Evolutionary conservation across 2,797 vertebrate genomes (phyloP), one percentile per base, ranked within the genome.

Genomic region (Gambusia yucatana): DNA sequence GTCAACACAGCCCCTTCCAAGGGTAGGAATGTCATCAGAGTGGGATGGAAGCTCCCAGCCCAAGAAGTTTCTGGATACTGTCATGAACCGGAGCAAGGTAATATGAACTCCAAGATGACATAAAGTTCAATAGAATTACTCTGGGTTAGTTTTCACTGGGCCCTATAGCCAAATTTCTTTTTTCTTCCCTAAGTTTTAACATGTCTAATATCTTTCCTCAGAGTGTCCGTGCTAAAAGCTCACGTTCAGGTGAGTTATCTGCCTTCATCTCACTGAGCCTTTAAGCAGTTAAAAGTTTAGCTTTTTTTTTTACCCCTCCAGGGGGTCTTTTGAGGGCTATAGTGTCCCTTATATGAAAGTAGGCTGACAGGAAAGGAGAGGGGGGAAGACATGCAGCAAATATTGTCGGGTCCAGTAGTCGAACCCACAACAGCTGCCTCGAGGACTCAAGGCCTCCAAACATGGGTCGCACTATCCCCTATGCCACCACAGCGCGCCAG

Each of bases 31-130:
- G 2, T 96, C 95, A 0, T 94, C 90, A 0, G 95, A 96, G 85
- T 95, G 95, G 95, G 88, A 92, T 1, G 94, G 94, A 57, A 90
- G 78, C 44, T 72, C 91, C 55, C 94, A 95, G 72, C 75, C 93
- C 14, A 95, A 81, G 70, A 88, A 25, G 0, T 91, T 92, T 11
- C 55, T 87, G 0, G 89, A 95, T 5, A 77, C 61, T n/a, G 75
- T 92, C 61, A 93, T 82, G 92, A 89, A 25, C 79, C 88, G 96
- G 77, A 96, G 96, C 91, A 96, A 95, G 95, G 96, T 96, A 83
- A 25, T 25, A 25, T 25, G 50, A 25, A 25, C 50, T 52, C 50
- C 22, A 52, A 52, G 25, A 52, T 25, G 50, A 25, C 50, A 9
- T 25, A 9, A 25, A 10, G 22, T 44, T 44, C 13, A 44, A 44